Conservation (phyloP, 1,140 invertebrate species). For the Homarus americanus region DNA sequence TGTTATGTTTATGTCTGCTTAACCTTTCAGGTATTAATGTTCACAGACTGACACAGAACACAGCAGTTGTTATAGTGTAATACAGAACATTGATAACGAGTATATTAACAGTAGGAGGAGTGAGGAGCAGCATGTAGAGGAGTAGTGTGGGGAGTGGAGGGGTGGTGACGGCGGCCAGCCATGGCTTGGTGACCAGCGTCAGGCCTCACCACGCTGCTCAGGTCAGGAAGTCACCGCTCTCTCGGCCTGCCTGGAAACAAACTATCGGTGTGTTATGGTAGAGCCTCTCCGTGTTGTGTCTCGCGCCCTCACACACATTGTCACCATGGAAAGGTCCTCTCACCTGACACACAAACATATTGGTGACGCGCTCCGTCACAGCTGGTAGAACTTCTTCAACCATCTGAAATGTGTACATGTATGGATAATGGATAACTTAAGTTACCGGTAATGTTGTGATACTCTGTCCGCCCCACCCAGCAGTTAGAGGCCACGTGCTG, state of each 20-base stretch:
- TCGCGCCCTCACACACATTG: neutral
- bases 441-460: neutral
- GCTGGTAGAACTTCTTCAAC: neutral
- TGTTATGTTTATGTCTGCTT: no score
- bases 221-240: neutral
- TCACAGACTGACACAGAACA: no score
- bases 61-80: no score
- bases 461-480: neutral
- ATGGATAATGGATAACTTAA: constrained; percentile 58
- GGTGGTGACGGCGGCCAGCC: neutral
- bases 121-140: neutral
- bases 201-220: no score
- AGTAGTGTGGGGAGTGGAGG: neutral
- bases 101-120: neutral
- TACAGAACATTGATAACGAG: no score
- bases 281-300: no score
- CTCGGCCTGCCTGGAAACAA: no score
- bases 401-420: constrained; percentile 44
- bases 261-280: no score
- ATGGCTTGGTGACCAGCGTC: neutral
- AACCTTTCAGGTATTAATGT: no score
- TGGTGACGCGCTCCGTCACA: neutral
- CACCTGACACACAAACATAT: neutral
- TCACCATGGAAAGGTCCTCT: neutral
- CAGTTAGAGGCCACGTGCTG: neutral